These are phyloP conservation scores for Phlogophora meticulosa DNA, from an alignment of 2,888 invertebrate species.

Conservation along the genomic window DNA sequence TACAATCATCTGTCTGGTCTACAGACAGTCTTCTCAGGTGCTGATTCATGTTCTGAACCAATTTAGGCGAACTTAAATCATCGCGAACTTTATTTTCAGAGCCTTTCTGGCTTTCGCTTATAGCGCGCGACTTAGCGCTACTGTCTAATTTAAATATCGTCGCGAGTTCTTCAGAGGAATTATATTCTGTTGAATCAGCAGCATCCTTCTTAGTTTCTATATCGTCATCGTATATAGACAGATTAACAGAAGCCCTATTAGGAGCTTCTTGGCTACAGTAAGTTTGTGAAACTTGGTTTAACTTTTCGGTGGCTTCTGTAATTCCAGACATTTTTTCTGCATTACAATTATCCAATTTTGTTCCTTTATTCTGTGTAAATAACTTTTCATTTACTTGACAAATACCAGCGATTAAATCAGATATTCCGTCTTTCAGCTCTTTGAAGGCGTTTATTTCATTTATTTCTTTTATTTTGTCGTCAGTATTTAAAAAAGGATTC, in stretches of 20 bases:
- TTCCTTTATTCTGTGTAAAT: constrained; percentile 76
- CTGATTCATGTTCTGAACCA: constrained; percentile 87
- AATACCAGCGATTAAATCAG: constrained; percentile 89
- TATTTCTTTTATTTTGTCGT: constrained; percentile 84
- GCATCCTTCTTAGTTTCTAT: constrained; percentile 83
- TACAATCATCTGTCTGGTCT: constrained; percentile 81
- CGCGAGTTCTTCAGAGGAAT: constrained; percentile 92
- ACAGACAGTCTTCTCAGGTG: constrained; percentile 86
- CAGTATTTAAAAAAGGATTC: constrained; percentile 84
- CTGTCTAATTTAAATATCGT: constrained; percentile 91
- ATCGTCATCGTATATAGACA: constrained; percentile 87
- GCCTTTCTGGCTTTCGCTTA: constrained; percentile 68
- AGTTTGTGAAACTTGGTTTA: constrained; percentile 78
- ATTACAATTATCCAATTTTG: constrained; percentile 68
- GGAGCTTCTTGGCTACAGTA: constrained; percentile 71
- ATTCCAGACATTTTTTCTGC: constrained; percentile 75
- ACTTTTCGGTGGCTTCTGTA: constrained; percentile 80
- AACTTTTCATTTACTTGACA: constrained; percentile 88
- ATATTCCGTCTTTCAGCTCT: constrained; percentile 89
- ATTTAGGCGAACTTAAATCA: constrained; percentile 88
- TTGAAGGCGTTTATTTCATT: constrained; percentile 88
- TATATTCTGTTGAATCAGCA: constrained; percentile 91
- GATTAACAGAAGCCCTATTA: constrained; percentile 82
- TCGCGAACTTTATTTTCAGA: constrained; percentile 75
- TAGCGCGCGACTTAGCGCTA: constrained; percentile 68